Evolutionary conservation across 1,140 invertebrate species (phyloP), one percentile per base, ranked within the genome.

Genomic region (Mactra quadrangularis): DNA sequence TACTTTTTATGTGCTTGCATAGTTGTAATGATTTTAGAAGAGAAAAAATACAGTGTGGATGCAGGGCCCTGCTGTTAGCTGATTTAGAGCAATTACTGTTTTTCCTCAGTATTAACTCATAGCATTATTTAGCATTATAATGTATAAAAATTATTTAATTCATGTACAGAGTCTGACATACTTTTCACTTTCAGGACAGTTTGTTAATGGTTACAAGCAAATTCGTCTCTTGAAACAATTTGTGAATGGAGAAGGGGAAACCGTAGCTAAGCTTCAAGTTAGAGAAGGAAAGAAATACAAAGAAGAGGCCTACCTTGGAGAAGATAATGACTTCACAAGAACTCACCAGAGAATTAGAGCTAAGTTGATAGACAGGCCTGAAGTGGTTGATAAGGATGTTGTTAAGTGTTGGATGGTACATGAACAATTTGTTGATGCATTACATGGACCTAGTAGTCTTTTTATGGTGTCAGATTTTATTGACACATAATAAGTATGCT

Each of bases 331-430:
- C 22, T 19, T 22, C 13, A 47, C 7, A 35, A 4, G 7, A 66
- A 66, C 62, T 27, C 62, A 38, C 22, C 62, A 47, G 4, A 66
- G 62, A 29, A 66, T 66, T 47, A 45, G 33, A 22, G 62, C 62
- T 3, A 41, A 33, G 29, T 38, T 66, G 38, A 22, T 66, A 1
- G 33, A n/a, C 4, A 66, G 62, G 17, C 2, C 38, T 6, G 62
- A 66, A 4, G 62, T 66, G 22, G 22, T 66, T 6, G 62, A 47
- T 13, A 66, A 47, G 15, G 62, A 38, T 27, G 22, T 6, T 4
- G 62, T 41, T 13, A 66, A 41, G 35, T 66, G 62, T 25, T 66
- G 62, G 62, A 66, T 66, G 62, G 62, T 66, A 9, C 38, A 47
- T 11, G 45, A 47, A 17, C 35, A 45, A 29, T 66, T 66, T 47